Percentiles rank a stretch among this genome's conserved stretches.
These are phyloP conservation scores for Apogon talboti DNA, from an alignment of 2,797 vertebrate genomes.

Conservation along the genomic window DNA sequence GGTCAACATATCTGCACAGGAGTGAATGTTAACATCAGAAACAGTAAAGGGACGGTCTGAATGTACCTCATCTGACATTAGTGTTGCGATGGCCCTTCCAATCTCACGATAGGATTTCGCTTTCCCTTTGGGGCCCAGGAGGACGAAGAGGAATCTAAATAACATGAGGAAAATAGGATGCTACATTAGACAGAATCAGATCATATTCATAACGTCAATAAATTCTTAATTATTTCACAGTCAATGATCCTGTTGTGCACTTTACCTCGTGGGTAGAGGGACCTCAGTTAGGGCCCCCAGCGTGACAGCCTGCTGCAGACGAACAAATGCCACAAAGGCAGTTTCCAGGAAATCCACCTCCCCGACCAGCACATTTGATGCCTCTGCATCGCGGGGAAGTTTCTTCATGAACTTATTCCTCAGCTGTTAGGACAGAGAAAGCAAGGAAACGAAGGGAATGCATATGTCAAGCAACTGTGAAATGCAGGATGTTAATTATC, in stretches of 20 bases:
- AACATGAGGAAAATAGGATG: background rate
- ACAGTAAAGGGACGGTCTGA: background rate
- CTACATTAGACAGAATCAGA: background rate
- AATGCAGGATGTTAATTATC: background rate
- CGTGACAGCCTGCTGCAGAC: slow-evolving; percentile 97
- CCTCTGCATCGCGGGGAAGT: slow-evolving; percentile 94
- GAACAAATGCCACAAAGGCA: slow-evolving; percentile 95
- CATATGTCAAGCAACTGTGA: background rate
- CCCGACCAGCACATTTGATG: slow-evolving; percentile 96
- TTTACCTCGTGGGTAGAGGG: slow-evolving; percentile 95
- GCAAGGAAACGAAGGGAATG: too few species aligned
- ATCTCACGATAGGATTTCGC: slow-evolving; percentile 98
- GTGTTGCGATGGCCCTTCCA: slow-evolving; percentile 94
- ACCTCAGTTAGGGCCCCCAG: slow-evolving; percentile 96
- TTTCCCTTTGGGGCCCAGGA: slow-evolving; percentile 98
- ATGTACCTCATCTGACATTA: slow-evolving; percentile 98
- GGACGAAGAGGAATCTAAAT: slow-evolving; percentile 93
- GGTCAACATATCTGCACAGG: background rate
- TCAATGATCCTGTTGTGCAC: background rate
- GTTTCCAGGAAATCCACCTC: slow-evolving; percentile 96
- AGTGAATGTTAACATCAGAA: background rate
- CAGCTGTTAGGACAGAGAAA: slow-evolving; percentile 78
- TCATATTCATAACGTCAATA: background rate
- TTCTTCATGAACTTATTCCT: slow-evolving; percentile 99
- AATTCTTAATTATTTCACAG: background rate